Evolutionary conservation across 2,888 invertebrate species (phyloP), one percentile per base, ranked within the genome.

Genomic region (Ctenicera cuprea): DNA sequence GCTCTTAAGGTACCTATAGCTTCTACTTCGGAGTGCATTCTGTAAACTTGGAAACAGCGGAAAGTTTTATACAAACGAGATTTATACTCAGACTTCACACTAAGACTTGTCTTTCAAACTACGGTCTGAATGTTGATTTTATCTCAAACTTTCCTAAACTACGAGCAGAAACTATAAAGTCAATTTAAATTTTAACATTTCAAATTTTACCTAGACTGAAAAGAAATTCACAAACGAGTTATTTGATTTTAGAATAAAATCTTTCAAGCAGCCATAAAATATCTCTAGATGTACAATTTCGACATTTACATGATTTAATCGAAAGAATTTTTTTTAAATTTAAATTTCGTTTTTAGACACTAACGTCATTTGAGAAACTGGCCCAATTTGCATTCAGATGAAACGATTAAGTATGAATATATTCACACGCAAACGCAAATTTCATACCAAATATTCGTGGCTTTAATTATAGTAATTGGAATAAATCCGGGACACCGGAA

Each of bases 21-120:
- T 22, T 59, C 22, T 59, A 59, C 9, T 20, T 37, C 18, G 3
- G 38, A 37, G 38, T 59, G 38, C 38, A 59, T 59, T 30, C 59
- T 33, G 20, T 38, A 38, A 38, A 59, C 38, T 59, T 59, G 2
- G 37, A 33, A 30, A 59, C 59, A 59, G 14, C 14, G 12, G 18
- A 37, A 59, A 59, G 14, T 41, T 57, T 59, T 59, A 18, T 16
- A 41, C 59, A 59, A 59, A 59, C 38, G 41, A 59, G 59, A 59
- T 59, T 59, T 59, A 59, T 59, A 38, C 59, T 41, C 12, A 14
- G 20, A 59, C 18, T 37, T 59, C 38, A 59, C 37, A 41, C 54
- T 54, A 54, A 5, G 38, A 59, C 38, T 41, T 59, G 59, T 59
- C 59, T 59, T 38, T 57, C 14, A 7, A 18, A 41, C 38, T 59